Evolutionary conservation across 2,797 vertebrate species (phyloP), one percentile per base, ranked within the genome.

Genomic region (Eulemur albifrons): DNA sequence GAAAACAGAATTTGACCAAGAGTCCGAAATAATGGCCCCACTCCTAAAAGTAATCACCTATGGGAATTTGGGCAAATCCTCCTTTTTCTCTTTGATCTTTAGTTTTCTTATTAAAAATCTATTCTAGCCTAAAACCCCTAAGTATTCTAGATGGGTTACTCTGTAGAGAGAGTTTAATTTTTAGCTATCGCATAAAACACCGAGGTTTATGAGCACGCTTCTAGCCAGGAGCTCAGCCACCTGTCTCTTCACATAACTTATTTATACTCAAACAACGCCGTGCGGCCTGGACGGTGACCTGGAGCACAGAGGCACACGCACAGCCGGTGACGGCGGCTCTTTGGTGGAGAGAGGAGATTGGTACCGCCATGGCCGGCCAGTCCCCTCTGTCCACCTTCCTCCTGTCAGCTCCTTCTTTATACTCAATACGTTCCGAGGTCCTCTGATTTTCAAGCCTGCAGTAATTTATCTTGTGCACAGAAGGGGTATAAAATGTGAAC

Each of bases 391-490:
- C 20, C 3, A 5, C 13, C 17, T 88, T 87, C n/a, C 45, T 69
- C 43, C 50, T 75, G 15, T 57, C 27, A 65, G 43, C 30, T 94
- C 21, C 45, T 32, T 93, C 48, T 90, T 94, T 57, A 35, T 2
- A 23, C 5, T 79, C 52, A 75, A 18, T 69, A 7, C 30, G 23
- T 61, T 84, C 45, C 5, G 14, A 83, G 23, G 17, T 48, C 86
- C 83, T 95, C 27, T 70, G 72, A 40, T 92, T 96, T 79, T 45
- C 54, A 69, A 76, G 30, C 32, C 57, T 75, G 13, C 59, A 67
- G 32, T 91, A 63, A 69, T 93, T 88, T 90, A 81, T 85, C 82
- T 80, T 93, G 52, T 69, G 17, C 65, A 25, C 30, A 86, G 70
- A 87, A 90, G 69, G 35, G 1, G 6, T 45, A 43, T 83, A 67